Percentiles rank a stretch among this genome's conserved stretches.
phyloP scores from a whole-genome alignment of 2,888 invertebrate species.

The Hydriomena furcata region DNA sequence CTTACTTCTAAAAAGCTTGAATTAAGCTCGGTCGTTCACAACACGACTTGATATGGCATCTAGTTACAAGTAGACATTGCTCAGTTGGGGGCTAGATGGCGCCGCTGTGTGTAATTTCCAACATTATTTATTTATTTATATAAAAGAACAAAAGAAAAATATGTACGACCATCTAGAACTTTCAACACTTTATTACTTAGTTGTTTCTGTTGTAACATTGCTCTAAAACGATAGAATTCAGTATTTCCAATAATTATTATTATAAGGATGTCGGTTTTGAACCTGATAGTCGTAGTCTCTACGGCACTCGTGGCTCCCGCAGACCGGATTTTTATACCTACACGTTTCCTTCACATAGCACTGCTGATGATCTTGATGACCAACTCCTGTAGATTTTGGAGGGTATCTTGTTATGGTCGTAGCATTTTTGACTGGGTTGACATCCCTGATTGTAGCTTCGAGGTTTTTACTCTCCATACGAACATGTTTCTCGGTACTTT shows the following conservation, averaged over 20 bases:
- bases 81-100: too few species aligned
- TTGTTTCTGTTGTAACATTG: too few species aligned
- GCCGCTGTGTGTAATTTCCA: too few species aligned
- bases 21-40: too few species aligned
- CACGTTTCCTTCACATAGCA: background rate
- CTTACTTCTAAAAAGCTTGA: too few species aligned
- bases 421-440: slow-evolving; percentile 32
- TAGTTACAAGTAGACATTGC: too few species aligned
- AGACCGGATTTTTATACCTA: background rate
- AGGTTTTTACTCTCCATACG: slow-evolving; percentile 1
- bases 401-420: slow-evolving; percentile 50
- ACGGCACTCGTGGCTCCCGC: background rate
- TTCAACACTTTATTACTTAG: too few species aligned
- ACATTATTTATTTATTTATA: too few species aligned
- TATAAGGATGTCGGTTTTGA: background rate
- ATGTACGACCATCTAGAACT: too few species aligned
- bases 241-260: slow-evolving; percentile 3
- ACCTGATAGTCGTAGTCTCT: background rate
- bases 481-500: slow-evolving; percentile 8
- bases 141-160: too few species aligned
- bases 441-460: background rate
- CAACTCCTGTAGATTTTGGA: slow-evolving; percentile 42
- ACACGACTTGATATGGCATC: too few species aligned
- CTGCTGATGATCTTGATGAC: slow-evolving; percentile 4
- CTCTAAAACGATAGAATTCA: background rate